Conservation (phyloP, 1,140 invertebrate species). For the Bombus terrestris region DNA sequence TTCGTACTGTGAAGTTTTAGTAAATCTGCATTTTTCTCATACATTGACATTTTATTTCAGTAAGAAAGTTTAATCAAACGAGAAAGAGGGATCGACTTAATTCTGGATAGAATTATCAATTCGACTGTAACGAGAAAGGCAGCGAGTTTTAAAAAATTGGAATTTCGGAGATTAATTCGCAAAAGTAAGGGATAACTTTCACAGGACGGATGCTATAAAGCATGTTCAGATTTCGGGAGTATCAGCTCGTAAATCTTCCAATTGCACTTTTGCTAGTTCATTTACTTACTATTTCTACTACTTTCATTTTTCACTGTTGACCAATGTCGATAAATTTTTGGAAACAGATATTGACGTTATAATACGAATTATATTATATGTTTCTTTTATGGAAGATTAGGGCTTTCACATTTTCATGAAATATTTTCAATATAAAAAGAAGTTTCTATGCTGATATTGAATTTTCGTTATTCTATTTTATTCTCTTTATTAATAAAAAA, state of each 20-base stretch:
- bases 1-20: background rate
- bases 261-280: constrained; percentile 47
- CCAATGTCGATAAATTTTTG: background rate
- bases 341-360: background rate
- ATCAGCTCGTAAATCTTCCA: constrained; percentile 54
- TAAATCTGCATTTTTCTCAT: background rate
- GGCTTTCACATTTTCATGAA: background rate
- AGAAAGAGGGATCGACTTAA: background rate
- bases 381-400: too few species aligned
- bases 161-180: constrained; percentile 15
- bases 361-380: too few species aligned
- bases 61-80: background rate
- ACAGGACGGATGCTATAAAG: constrained; percentile 24
- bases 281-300: constrained; percentile 43
- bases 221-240: constrained; percentile 31
- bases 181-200: constrained; percentile 3
- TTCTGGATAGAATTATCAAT: background rate
- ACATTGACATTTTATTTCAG: background rate
- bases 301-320: background rate
- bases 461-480: background rate
- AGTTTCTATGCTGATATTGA: background rate
- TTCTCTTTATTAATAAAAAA: background rate
- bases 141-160: constrained; percentile 27
- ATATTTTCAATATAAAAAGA: background rate
- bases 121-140: background rate